A percentile compares a stretch with the other conserved stretches of the same genome.
These are phyloP conservation scores for Asteroscopus sphinx DNA, from an alignment of 2,888 invertebrate genomes.

Conservation along the genomic window DNA sequence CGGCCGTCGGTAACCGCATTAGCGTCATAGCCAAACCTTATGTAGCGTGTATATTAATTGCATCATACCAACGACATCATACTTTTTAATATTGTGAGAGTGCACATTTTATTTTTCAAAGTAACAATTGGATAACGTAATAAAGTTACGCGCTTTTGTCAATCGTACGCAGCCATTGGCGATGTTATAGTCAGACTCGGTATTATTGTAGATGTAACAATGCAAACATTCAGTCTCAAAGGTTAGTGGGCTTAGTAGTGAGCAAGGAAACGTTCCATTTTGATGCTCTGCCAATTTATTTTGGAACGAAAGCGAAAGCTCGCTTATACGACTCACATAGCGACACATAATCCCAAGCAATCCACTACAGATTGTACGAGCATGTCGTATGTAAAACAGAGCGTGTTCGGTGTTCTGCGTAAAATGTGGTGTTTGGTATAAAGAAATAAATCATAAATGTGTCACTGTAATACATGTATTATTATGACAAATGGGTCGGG, in stretches of 20 bases:
- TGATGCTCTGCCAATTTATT: conserved; percentile 31
- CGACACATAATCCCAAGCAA: conserved; percentile 5
- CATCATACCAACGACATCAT: too few species aligned
- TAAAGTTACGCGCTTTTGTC: not conserved
- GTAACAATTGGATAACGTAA: not conserved
- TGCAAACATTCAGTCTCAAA: not conserved
- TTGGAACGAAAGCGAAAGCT: conserved; percentile 13
- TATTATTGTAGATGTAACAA: too few species aligned
- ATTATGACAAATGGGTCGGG: conserved; percentile 1
- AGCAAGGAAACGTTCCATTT: conserved; percentile 7
- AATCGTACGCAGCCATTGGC: not conserved
- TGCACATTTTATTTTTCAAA: not conserved
- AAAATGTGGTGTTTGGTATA: not conserved
- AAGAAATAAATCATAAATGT: not conserved
- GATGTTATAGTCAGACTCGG: not conserved
- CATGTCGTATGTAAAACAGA: not conserved
- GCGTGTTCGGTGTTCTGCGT: not conserved
- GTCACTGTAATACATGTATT: not conserved
- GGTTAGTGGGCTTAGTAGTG: not conserved
- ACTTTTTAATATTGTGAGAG: conserved; percentile 9
- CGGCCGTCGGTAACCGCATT: conserved; percentile 1
- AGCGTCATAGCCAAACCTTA: not conserved
- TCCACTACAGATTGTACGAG: not conserved
- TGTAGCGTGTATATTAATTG: not conserved
- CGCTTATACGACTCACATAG: conserved; percentile 5